Conservation (phyloP, 2,113 vertebrate species). For the Callionymus lyra region DNA sequence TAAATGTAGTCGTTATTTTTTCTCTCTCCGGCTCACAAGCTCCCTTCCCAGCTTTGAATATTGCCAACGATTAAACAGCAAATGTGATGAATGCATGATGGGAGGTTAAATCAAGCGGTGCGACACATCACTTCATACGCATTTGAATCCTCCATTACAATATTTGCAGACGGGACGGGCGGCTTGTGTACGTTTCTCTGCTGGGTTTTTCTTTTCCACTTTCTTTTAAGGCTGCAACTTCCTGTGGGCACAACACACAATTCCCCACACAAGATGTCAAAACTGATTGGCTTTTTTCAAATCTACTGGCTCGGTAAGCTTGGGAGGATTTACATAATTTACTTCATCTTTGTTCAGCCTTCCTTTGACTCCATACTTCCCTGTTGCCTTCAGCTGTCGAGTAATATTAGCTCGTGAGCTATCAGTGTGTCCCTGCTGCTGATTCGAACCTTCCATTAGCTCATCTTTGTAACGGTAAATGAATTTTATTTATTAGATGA, state of each 20-base stretch:
- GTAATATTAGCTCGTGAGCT: conserved; percentile 56
- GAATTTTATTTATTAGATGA: too few species aligned
- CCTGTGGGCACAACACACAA: conserved; percentile 16
- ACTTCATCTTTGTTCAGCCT: conserved; percentile 32
- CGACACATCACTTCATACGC: conserved; percentile 5
- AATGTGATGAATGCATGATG: conserved; percentile 1
- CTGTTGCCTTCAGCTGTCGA: conserved; percentile 42
- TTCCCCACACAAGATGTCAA: conserved; percentile 39
- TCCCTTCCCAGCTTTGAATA: conserved; percentile 37
- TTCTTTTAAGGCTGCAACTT: conserved; percentile 12
- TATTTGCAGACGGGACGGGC: conserved; percentile 3
- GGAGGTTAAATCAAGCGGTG: conserved; percentile 11
- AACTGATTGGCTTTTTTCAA: conserved; percentile 46
- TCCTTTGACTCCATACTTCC: conserved; percentile 29
- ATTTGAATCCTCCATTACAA: conserved; percentile 1
- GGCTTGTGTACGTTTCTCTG: background rate
- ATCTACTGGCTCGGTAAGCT: conserved; percentile 51
- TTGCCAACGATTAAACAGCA: conserved; percentile 20
- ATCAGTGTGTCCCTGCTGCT: conserved; percentile 47
- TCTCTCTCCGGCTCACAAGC: conserved; percentile 28
- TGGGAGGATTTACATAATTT: conserved; percentile 56
- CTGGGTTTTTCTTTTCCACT: conserved; percentile 3
- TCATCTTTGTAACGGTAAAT: too few species aligned
- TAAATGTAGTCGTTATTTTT: conserved; percentile 34
- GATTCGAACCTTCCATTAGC: conserved; percentile 30